A percentile compares a stretch with the other conserved stretches of the same genome.
Conservation (phyloP, 2,797 vertebrate species). For the Taenioides sp. region DNA sequence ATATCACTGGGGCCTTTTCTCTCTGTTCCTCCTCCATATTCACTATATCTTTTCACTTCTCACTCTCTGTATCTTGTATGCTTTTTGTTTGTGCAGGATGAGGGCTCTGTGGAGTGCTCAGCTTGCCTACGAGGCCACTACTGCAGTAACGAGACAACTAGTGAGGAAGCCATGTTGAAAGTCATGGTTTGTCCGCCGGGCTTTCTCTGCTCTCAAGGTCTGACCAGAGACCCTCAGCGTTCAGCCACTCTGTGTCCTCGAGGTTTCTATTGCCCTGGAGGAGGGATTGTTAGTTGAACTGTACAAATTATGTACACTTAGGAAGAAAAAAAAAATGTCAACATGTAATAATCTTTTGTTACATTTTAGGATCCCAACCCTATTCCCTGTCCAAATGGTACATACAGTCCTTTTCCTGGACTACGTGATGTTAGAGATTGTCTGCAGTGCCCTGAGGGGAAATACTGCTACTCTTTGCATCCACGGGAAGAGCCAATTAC, state of each 20-base stretch:
- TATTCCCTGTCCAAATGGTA: conserved; percentile 86
- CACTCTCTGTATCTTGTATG: conserved; percentile 34
- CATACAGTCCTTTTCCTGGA: conserved; percentile 78
- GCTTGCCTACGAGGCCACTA: conserved; percentile 85
- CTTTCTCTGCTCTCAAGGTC: conserved; percentile 84
- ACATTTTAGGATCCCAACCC: conserved; percentile 76
- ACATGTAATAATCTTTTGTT: conserved; percentile 7
- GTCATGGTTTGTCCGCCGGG: conserved; percentile 85
- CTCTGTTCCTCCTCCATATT: conserved; percentile 53
- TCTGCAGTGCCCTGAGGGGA: conserved; percentile 78
- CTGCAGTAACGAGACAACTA: conserved; percentile 85
- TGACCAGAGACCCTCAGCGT: conserved; percentile 80
- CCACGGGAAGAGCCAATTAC: conserved; percentile 76
- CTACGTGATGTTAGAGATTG: conserved; percentile 80
- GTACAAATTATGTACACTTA: neutral
- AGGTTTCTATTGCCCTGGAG: conserved; percentile 87
- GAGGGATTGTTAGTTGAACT: conserved; percentile 77
- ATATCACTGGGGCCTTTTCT: conserved; percentile 25
- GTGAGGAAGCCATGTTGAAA: conserved; percentile 84
- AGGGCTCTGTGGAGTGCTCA: conserved; percentile 78
- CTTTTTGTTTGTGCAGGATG: conserved; percentile 73
- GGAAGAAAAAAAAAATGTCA: neutral
- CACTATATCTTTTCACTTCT: conserved; percentile 58
- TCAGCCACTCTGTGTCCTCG: conserved; percentile 82
- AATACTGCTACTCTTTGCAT: conserved; percentile 81